Evolutionary conservation across 2,888 invertebrate genomes (phyloP), one percentile per base, ranked within the genome.

Genomic region (Timema podura): DNA sequence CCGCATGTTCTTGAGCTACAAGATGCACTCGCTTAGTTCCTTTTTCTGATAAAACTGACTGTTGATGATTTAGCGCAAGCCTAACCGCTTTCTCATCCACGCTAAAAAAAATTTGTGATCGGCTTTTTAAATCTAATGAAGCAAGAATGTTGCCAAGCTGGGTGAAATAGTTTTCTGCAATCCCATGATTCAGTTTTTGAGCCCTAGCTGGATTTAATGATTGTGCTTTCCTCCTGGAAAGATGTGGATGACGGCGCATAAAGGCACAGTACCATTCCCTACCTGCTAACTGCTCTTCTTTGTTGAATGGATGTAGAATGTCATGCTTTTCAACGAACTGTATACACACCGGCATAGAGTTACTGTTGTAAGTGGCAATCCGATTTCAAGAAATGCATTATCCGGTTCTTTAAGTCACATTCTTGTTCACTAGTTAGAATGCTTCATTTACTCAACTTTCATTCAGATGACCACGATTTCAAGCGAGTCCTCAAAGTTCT

Each of bases 331-430:
- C 13, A 8, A 11, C 54, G 6, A 54, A 54, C 13, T 54, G 6
- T 54, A 54, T 7, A 54, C 13, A 54, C 54, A 54, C n/a, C 54
- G n/a, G 13, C 13, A 2, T 54, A 54, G 3, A 11, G 16, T 54
- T 13, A 54, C 54, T 7, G 54, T n/a, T 57, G 57, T 57, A 15
- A 57, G 15, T 1, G 57, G 57, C 9, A 57, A 57, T 13, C 57
- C 9, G 30, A 57, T 13, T 57, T 57, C 15, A 57, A n/a, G 57
- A 57, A 57, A 30, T n/a, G 0, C 8, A 57, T 13, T 5, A 57
- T n/a, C n/a, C n/a, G 15, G 57, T 57, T n/a, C 57, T n/a, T n/a
- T 57, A 57, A 5, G 57, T 57, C 57, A 57, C n/a, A n/a, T 57
- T 57, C 57, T 57, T 57, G 9, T 30, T 57, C 57, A n/a, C 13